Evolutionary conservation across 2,888 invertebrate species (phyloP), one percentile per base, ranked within the genome.

Genomic region (Acrobasis consociella): DNA sequence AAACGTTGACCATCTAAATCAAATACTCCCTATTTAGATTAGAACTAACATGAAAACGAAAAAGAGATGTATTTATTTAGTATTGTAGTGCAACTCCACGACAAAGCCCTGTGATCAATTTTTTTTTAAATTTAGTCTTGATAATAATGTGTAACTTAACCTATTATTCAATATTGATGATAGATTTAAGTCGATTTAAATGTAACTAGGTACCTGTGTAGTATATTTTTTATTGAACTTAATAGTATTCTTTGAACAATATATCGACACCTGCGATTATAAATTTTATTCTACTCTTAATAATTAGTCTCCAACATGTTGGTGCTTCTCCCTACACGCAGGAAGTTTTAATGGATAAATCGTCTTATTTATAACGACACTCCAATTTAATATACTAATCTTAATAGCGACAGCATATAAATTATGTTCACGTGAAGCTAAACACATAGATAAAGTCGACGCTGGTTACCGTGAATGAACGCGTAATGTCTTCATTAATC

Each of bases 401-500:
- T 52, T 9, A 52, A 22, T 9, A 46, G n/a, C 7, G n/a, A 58
- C 42, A 17, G 17, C 22, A 46, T 56, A 11, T 22, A 31, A 52
- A 17, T 52, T 31, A 22, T 53, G 53, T 13, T 37, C 38, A 37
- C 15, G n/a, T 37, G n/a, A 46, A 8, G 50, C 51, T 51, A 60
- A 37, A 50, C 37, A 60, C 49, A 39, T 16, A 51, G 39, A 15
- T 51, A 60, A 60, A 42, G 60, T 17, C 51, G 60, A 49, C 46
- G 37, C 17, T 61, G 65, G 63, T 66, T 64, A 55, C 66, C 67
- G 71, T 71, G 71, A 73, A 74, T 69, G 69, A 74, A 72, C 69
- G 69, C 66, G 64, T 74, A 74, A 74, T 74, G 73, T 72, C 73
- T 76, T 71, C 65, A 74, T 76, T 72, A 73, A 69, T 67, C 62